phyloP scores from a whole-genome alignment of 2,888 invertebrate species.

The Malthinus seriepunctatus region DNA sequence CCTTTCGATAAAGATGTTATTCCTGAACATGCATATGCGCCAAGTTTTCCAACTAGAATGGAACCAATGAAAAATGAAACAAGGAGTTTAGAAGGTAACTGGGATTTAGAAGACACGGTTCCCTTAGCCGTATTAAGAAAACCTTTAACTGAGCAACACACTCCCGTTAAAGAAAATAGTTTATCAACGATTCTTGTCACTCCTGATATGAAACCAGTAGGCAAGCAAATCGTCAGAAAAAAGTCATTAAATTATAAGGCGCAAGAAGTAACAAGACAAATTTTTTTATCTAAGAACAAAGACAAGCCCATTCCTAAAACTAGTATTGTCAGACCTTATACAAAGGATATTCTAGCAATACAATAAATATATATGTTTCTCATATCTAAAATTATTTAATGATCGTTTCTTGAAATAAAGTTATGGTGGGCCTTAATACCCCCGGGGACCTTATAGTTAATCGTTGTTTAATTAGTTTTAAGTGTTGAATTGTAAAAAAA shows the following conservation, averaged over 20 bases:
- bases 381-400: no score
- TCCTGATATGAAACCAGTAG: no score
- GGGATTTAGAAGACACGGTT: background rate
- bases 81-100: background rate
- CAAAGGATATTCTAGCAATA: background rate
- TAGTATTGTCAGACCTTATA: no score
- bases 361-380: background rate
- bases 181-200: background rate
- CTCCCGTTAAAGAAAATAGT: background rate
- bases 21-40: no score
- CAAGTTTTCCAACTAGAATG: background rate
- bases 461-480: no score
- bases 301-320: background rate
- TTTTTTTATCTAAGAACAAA: background rate
- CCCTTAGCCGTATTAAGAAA: background rate
- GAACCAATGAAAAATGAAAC: background rate
- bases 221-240: background rate
- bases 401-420: no score
- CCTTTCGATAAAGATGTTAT: slow-evolving; percentile 32
- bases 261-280: background rate
- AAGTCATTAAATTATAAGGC: background rate
- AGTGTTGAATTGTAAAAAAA: no score
- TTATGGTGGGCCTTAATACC: no score
- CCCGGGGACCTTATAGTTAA: no score
- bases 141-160: background rate